Conservation (phyloP, 53 echinoderm and acorn worm genomes). For the Pentamera pediparva region DNA sequence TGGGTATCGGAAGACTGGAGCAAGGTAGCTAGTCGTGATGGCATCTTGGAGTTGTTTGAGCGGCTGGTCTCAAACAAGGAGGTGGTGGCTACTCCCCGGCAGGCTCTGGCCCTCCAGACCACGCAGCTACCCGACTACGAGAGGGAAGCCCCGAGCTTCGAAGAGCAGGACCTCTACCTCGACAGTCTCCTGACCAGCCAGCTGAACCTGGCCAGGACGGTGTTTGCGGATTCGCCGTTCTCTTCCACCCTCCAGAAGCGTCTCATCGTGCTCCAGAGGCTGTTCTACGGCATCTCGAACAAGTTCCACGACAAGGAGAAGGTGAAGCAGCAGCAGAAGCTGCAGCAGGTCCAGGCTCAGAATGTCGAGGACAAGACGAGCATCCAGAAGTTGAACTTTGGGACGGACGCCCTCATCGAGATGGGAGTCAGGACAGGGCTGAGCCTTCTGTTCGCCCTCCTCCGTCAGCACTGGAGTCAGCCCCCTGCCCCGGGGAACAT, state of each 20-base stretch:
- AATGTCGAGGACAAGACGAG: conserved; percentile 68
- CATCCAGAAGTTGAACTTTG: conserved; percentile 61
- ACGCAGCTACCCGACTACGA: conserved; percentile 96
- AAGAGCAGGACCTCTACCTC: conserved; percentile 91
- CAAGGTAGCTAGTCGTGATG: conserved; percentile 75
- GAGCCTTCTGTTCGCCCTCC: conserved; percentile 86
- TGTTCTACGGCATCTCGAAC: conserved; percentile 86
- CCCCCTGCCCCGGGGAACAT: conserved; percentile 39
- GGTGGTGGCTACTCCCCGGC: conserved; percentile 68
- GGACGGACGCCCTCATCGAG: conserved; percentile 91
- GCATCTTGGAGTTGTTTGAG: conserved; percentile 69
- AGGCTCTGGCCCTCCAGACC: conserved; percentile 80
- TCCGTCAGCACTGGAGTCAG: conserved; percentile 84
- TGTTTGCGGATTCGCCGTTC: conserved; percentile 89
- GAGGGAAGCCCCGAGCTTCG: conserved; percentile 67
- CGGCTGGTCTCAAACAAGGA: conserved; percentile 86
- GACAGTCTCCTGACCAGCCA: conserved; percentile 73
- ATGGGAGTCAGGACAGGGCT: conserved; percentile 97
- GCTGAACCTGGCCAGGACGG: conserved; percentile 69
- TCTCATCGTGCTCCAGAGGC: conserved; percentile 64
- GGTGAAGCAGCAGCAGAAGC: conserved; percentile 82
- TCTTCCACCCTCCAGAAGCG: conserved; percentile 74
- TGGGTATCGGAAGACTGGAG: conserved; percentile 94
- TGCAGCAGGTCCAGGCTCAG: conserved; percentile 75
- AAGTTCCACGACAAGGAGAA: conserved; percentile 99